These are phyloP conservation scores for Hecatera dysodea DNA, from an alignment of 2,888 invertebrate genomes.

Conservation along the genomic window DNA sequence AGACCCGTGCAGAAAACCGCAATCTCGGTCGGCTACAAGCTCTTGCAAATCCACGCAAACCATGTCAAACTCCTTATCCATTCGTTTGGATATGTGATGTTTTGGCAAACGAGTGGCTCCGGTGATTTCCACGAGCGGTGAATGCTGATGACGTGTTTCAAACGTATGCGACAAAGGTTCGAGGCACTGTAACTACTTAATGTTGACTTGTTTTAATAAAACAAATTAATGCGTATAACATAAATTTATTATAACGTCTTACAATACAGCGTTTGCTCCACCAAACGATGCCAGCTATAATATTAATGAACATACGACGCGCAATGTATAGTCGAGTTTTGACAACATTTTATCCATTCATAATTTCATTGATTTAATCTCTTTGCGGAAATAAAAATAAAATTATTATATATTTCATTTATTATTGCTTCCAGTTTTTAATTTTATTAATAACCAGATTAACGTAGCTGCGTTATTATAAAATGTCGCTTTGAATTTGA, in stretches of 20 bases:
- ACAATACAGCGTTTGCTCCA: conserved; percentile 43
- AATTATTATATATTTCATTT: conserved; percentile 20
- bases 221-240: conserved; percentile 54
- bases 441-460: conserved; percentile 46
- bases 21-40: no score
- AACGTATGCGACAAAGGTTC: no score
- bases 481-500: conserved; percentile 8
- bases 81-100: no score
- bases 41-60: no score
- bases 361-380: conserved; percentile 49
- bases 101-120: no score
- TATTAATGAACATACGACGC: conserved; percentile 36
- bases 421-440: conserved; percentile 30
- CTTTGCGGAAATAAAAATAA: background rate
- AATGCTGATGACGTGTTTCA: no score
- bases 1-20: no score
- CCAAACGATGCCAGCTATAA: conserved; percentile 48
- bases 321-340: conserved; percentile 37
- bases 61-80: no score
- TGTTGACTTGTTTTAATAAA: conserved; percentile 17
- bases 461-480: conserved; percentile 6
- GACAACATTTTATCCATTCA: conserved; percentile 22
- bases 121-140: no score
- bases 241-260: conserved; percentile 65
- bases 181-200: no score